Evolutionary conservation across 2,113 vertebrate species (phyloP), one percentile per base, ranked within the genome.

Genomic region (Diadophis punctatus): DNA sequence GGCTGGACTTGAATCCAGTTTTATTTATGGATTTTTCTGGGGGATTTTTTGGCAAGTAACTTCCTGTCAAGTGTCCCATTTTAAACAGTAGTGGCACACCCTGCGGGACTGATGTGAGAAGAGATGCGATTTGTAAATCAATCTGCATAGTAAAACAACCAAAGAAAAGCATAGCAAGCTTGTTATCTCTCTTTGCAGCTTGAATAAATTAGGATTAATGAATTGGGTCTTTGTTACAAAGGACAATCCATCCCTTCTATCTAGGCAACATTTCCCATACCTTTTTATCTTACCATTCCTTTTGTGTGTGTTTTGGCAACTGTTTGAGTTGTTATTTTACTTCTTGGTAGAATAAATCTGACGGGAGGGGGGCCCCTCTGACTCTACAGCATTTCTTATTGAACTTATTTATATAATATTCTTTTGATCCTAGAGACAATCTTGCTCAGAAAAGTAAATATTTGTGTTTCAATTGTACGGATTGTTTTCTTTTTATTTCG

Each of bases 101-200:
- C 39, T 48, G 46, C 3, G 11, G 85, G 63, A 55, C 9, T 55
- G 86, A 55, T 88, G 39, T 48, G 52, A 92, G 48, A 89, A 56
- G 43, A 89, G 91, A 89, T 58, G 43, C 80, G 87, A 22, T 43
- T 80, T 92, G 58, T 49, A 92, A 92, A 92, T 92, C 49, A 84
- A 84, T 85, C 43, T 84, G 39, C 63, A 92, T 53, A 68, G 48
- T 52, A 52, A 68, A 87, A 87, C n/a, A 48, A 80, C 34, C 30
- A 60, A 80, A 80, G 10, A 58, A 84, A 84, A 14, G 60, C 43
- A 39, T 30, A 60, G 46, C 34, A 48, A 51, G 87, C 68, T 92
- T 92, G 87, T 89, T 92, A 92, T 92, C 91, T 89, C 51, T 80
- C n/a, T 92, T 56, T 92, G 52, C 91, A 89, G 68, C 39, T 84